Base-by-base conservation (phyloP, 2,888 invertebrate species). In the Ligdia adustata region DNA sequence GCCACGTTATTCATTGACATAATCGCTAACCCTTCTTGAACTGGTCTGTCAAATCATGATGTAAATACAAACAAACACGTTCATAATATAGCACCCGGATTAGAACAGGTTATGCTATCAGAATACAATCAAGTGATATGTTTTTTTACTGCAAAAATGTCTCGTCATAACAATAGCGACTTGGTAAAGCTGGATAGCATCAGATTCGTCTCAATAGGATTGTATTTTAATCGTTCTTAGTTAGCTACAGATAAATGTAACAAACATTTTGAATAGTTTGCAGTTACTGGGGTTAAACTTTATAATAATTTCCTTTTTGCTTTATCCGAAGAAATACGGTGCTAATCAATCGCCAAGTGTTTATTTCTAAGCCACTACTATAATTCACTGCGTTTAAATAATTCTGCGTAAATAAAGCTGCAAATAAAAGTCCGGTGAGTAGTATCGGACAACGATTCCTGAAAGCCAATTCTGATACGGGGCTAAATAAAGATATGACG, bases 401-500 rank as follows among this genome's bases (percentile, higher is more conserved):
- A 46, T 55, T 64, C 61, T 58, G 52, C 45, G 38, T 52, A 46
- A 59, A 50, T 63, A 60, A 62, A 65, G 55, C 54, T 43, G 51
- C 39, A 47, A 64, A 61, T 60, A 62, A 57, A 59, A 43, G 44
- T 55, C 67, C 62, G 63, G 58, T 59, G 57, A 56, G 50, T 32
- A 52, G 61, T 72, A 69, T 72, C 67, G 64, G 65, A 22, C 64
- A 68, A 56, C 64, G 64, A 72, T 79, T 75, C 69, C 66, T 74
- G 76, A 72, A 80, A 72, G 50, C 60, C 49, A 16, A 55, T 55
- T 50, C 57, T 41, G 68, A 71, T 74, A 74, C 42, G 32, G 46
- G 44, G 62, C 70, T 71, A 75, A 71, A 75, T 75, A 69, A 75
- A 76, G 60, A 64, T 39, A 52, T 75, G 71, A 71, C 67, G 54